Percentiles rank a stretch among this genome's conserved stretches.
Conservation (phyloP, 2,888 invertebrate genomes). For the Amitus sp. region DNA sequence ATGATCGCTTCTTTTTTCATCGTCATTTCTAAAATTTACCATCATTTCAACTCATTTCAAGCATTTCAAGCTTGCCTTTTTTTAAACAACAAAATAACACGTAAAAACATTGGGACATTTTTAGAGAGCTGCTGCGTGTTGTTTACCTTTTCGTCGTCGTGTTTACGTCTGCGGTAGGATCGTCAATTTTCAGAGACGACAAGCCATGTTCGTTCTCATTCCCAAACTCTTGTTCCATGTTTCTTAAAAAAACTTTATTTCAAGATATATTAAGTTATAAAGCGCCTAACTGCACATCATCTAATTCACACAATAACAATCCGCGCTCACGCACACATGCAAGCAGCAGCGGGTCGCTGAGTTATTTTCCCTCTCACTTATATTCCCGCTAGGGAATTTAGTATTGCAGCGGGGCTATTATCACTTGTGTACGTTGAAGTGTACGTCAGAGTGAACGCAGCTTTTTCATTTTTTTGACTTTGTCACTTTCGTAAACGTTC, state of each 20-base stretch:
- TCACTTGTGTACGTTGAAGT: too few species aligned
- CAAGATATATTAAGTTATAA: too few species aligned
- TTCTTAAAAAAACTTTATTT: background rate
- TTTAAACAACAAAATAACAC: background rate
- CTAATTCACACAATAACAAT: too few species aligned
- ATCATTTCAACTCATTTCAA: background rate
- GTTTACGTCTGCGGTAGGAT: background rate
- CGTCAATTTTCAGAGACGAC: background rate
- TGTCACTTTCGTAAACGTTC: too few species aligned
- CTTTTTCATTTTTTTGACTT: too few species aligned
- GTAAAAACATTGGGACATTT: background rate
- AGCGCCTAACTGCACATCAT: too few species aligned
- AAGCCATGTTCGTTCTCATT: background rate
- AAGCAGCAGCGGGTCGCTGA: too few species aligned
- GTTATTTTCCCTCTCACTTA: too few species aligned
- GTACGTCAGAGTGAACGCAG: too few species aligned
- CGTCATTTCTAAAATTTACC: slow-evolving; percentile 41
- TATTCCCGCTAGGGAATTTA: too few species aligned
- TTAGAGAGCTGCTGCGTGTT: background rate
- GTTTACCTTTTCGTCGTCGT: background rate
- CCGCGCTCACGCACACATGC: too few species aligned
- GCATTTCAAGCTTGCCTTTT: background rate
- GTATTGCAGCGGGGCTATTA: too few species aligned
- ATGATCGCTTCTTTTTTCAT: slow-evolving; percentile 72
- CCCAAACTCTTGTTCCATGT: background rate